Percentiles rank a stretch among this genome's conserved stretches.
Evolutionary conservation across 2,113 vertebrate species (phyloP).

Genomic region (Colius striatus): DNA sequence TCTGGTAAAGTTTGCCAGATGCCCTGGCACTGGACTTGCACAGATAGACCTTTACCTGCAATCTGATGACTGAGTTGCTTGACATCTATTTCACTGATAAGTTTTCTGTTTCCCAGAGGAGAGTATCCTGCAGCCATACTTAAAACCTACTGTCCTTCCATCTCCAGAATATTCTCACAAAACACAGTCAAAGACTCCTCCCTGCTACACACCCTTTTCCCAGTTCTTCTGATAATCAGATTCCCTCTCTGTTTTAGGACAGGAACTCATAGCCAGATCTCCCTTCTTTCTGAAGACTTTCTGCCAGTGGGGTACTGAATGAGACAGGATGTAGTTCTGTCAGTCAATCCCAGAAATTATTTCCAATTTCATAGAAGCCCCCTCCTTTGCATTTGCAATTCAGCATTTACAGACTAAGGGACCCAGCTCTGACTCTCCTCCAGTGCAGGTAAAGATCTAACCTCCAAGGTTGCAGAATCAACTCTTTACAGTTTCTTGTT

Average conservation of each 20-base stretch:
- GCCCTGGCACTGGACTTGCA: background rate
- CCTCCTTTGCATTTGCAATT: background rate
- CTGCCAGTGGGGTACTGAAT: background rate
- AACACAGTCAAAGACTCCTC: background rate
- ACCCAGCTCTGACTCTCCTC: background rate
- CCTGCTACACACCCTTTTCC: background rate
- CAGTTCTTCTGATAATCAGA: background rate
- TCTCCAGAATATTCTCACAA: background rate
- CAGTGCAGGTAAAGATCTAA: background rate
- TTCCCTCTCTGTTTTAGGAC: background rate
- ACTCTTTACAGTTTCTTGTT: background rate
- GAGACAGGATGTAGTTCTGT: background rate
- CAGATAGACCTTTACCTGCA: background rate
- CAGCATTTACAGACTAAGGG: background rate
- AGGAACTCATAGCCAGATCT: background rate
- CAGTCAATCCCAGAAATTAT: background rate
- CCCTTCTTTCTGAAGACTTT: background rate
- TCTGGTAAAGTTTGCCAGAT: background rate
- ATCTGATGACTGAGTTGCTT: background rate
- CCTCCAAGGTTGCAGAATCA: constrained; percentile 17
- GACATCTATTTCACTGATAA: background rate
- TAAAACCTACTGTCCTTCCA: background rate
- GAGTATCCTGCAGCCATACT: background rate
- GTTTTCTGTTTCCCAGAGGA: background rate
- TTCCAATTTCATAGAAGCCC: background rate